Evolutionary conservation across 2,113 vertebrate species (phyloP).

Genomic region (Corydoras maculifer): DNA sequence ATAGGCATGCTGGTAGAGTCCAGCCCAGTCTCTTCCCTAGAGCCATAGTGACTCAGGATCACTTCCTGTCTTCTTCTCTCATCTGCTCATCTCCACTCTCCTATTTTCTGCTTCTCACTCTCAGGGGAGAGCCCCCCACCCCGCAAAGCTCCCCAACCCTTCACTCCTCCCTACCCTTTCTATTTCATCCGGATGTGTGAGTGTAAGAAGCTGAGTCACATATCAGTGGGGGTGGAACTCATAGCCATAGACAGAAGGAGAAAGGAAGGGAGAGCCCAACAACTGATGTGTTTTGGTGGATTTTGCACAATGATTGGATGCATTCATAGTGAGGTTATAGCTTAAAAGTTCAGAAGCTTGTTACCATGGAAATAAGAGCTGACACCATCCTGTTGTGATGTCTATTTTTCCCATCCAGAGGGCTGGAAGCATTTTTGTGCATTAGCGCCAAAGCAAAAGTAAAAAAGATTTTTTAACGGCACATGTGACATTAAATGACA

Average conservation of each 20-base stretch:
- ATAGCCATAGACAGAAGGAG: neutral
- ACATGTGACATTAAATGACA: neutral
- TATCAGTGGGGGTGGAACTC: conserved; percentile 20
- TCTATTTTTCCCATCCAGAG: neutral
- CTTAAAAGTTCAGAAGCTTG: conserved; percentile 60
- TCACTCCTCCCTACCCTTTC: neutral
- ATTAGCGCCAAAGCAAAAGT: neutral
- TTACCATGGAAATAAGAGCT: conserved; percentile 67
- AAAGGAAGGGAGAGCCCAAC: neutral
- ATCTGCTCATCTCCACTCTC: conserved; percentile 4
- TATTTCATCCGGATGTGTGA: conserved; percentile 30
- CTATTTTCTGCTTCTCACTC: conserved; percentile 10
- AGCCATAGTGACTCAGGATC: conserved; percentile 10
- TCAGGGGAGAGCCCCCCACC: conserved; percentile 2
- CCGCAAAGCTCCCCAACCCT: neutral
- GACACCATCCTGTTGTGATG: conserved; percentile 46
- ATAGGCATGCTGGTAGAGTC: conserved; percentile 11
- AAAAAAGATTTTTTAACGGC: neutral
- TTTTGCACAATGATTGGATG: neutral
- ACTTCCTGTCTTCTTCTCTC: neutral
- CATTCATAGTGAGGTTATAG: conserved; percentile 32
- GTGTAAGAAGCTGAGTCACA: conserved; percentile 37
- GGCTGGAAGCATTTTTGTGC: neutral
- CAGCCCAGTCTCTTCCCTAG: conserved; percentile 5
- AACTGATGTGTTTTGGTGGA: neutral